phyloP scores from a whole-genome alignment of 2,888 invertebrate species.

The Podotricha telesiphe region DNA sequence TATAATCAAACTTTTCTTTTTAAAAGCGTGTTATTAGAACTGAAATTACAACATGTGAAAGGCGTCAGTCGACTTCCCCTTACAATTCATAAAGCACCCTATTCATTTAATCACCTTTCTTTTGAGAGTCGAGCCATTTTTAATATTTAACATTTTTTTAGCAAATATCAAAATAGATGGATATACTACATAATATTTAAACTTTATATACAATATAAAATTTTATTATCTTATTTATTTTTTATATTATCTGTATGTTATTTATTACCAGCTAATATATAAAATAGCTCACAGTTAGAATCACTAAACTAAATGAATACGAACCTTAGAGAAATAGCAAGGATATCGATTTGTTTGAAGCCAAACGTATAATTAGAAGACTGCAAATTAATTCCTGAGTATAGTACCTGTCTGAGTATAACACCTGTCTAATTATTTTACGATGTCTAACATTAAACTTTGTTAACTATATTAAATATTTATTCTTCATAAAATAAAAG shows the following conservation, averaged over 20 bases:
- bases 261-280: no score
- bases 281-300: background rate
- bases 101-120: constrained; percentile 29
- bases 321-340: constrained; percentile 10
- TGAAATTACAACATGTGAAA: constrained; percentile 56
- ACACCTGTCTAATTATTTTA: constrained; percentile 19
- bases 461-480: constrained; percentile 16
- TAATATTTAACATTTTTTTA: constrained; percentile 9
- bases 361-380: constrained; percentile 33
- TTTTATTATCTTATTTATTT: no score
- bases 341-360: constrained; percentile 29
- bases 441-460: constrained; percentile 6
- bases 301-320: constrained; percentile 15
- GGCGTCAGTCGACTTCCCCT: constrained; percentile 50
- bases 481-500: background rate
- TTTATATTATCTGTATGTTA: no score
- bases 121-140: constrained; percentile 9
- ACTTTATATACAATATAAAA: no score
- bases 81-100: constrained; percentile 40
- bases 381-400: constrained; percentile 24
- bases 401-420: no score
- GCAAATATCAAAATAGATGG: no score
- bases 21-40: constrained; percentile 33
- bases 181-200: no score
- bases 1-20: constrained; percentile 16